Base-by-base conservation (phyloP, 1,140 invertebrate genomes). In the Drosophila quadrilineata region DNA sequence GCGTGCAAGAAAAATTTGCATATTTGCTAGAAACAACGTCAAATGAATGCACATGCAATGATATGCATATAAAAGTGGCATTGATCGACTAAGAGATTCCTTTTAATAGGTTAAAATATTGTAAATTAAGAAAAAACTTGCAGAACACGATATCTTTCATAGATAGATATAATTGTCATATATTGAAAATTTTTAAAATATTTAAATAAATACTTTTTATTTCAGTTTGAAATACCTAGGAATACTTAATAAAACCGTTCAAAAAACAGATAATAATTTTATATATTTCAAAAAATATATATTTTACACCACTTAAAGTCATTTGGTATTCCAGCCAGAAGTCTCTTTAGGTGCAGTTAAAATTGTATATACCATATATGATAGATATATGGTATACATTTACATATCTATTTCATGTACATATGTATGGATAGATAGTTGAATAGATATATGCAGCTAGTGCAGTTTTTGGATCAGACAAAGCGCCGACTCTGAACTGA, bases 1-100 rank as follows among this genome's bases (percentile, higher is more conserved):
- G 31, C 33, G 12, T 40, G 29, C 9, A 57, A 36, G 71, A 79
- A 85, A 85, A 85, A 86, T 79, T 85, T 79, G 62, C 79, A 84
- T 77, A 75, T 85, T 85, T 79, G 70, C 72, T 41, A 73, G 60
- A 69, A 43, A 38, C 21, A 54, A 31, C 35, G 48, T 38, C 66
- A 84, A 71, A 71, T 65, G 79, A 79, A 75, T 79, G 71, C 67
- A 85, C 58, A 77, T 62, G 49, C 73, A 73, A 33, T 33, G 12
- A 70, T 26, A 49, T 29, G 14, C 17, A 24, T 16, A 46, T 28
- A 43, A 10, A 58, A 46, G 1, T 1, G 3, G 29, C 9, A 6
- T n/a, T 46, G 41, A n/a, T 3, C 10, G 16, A 50, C 36, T 8
- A 1, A 2, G 9, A 24, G 2, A 48, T 43, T 29, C 12, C 17